Conservation (phyloP, 2,113 vertebrate genomes). For the Rhabdornis inornatus region DNA sequence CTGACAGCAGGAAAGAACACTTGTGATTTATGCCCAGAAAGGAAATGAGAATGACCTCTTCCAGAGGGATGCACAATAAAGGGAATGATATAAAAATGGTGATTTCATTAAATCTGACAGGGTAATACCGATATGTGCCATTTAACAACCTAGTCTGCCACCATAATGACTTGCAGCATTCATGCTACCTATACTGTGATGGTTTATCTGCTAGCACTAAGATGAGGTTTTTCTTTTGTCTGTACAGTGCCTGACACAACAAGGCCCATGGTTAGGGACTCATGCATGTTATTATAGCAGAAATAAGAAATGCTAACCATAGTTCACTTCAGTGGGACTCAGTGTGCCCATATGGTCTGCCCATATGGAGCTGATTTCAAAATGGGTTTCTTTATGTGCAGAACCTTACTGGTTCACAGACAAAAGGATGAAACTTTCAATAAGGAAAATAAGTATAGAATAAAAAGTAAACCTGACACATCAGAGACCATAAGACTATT, state of each 20-base stretch:
- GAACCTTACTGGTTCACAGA: background rate
- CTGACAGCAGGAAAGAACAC: background rate
- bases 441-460: background rate
- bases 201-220: background rate
- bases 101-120: background rate
- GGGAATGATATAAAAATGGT: background rate
- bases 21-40: background rate
- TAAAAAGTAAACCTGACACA: background rate
- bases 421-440: background rate
- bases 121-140: background rate
- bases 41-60: conserved; percentile 8
- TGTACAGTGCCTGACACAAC: background rate
- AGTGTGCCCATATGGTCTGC: conserved; percentile 9
- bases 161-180: background rate
- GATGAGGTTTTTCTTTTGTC: background rate
- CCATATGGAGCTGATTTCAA: conserved; percentile 21
- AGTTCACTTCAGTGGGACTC: background rate
- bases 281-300: background rate
- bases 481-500: background rate
- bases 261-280: background rate
- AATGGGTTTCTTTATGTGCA: background rate
- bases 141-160: background rate
- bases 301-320: conserved; percentile 1
- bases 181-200: background rate
- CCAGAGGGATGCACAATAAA: background rate